These are phyloP conservation scores for Eueremaeus valkanovi DNA, from an alignment of 2,888 invertebrate species.

Conservation along the genomic window DNA sequence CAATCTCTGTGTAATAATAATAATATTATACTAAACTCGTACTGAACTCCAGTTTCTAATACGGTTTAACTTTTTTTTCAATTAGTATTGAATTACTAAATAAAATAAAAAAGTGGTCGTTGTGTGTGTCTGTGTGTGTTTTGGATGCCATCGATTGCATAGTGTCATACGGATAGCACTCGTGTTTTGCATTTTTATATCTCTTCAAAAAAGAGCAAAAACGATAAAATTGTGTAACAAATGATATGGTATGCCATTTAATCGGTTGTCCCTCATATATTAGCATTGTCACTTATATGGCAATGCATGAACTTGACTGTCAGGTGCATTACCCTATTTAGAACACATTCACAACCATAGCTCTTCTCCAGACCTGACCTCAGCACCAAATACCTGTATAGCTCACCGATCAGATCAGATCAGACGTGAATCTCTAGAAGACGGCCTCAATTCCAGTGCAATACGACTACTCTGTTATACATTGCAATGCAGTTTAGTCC, in stretches of 20 bases:
- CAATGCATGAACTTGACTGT: conserved; percentile 16
- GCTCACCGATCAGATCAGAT: neutral
- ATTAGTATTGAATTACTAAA: too few relatives aligned
- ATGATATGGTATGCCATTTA: conserved; percentile 16
- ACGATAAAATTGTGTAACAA: conserved; percentile 17
- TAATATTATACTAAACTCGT: too few relatives aligned
- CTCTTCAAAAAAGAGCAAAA: neutral
- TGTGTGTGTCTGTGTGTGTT: too few relatives aligned
- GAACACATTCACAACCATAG: neutral
- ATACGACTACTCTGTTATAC: neutral
- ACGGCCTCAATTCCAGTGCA: conserved; percentile 12
- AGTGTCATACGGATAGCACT: conserved; percentile 10
- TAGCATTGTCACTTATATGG: conserved; percentile 27
- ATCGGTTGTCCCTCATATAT: conserved; percentile 27
- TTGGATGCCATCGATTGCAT: neutral
- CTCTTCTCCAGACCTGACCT: conserved; percentile 21
- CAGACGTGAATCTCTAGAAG: neutral
- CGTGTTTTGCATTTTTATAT: conserved; percentile 22
- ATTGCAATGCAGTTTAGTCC: neutral
- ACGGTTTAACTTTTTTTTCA: too few relatives aligned
- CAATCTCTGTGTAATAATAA: too few relatives aligned
- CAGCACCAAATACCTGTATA: conserved; percentile 1
- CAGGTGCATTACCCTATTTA: conserved; percentile 34
- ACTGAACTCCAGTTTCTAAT: neutral
- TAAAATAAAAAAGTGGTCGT: too few relatives aligned